These are phyloP conservation scores for Lagria hirta DNA, from an alignment of 2,888 invertebrate species.

Conservation along the genomic window DNA sequence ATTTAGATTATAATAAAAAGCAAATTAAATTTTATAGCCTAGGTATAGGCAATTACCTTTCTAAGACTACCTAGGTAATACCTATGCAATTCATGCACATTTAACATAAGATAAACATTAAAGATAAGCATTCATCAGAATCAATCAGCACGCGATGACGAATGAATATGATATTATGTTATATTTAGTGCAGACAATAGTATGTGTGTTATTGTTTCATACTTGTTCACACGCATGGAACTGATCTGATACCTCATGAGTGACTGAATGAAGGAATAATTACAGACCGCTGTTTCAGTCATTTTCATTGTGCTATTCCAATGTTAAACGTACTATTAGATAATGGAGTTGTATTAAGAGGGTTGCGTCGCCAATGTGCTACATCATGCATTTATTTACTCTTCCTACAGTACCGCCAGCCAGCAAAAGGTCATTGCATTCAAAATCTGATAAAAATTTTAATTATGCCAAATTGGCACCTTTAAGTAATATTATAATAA, in stretches of 20 bases:
- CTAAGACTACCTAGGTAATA: too few species aligned
- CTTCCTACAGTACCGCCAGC: constrained; percentile 11
- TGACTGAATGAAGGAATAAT: constrained; percentile 52
- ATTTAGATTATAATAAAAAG: too few species aligned
- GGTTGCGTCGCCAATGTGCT: constrained; percentile 38
- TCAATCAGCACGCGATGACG: constrained; percentile 14
- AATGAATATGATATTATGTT: constrained; percentile 19
- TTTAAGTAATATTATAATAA: too few species aligned
- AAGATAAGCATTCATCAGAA: too few species aligned
- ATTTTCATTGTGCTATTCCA: constrained; percentile 45
- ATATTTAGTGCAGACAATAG: constrained; percentile 19
- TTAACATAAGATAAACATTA: too few species aligned
- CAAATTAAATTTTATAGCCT: too few species aligned
- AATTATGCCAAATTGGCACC: too few species aligned
- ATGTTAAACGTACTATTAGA: constrained; percentile 42
- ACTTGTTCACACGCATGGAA: constrained; percentile 29
- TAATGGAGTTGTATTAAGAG: constrained; percentile 39
- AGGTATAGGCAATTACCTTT: too few species aligned
- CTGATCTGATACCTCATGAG: constrained; percentile 42
- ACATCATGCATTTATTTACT: constrained; percentile 35
- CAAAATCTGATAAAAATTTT: too few species aligned
- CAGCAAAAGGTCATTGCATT: too few species aligned
- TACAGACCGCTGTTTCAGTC: constrained; percentile 50
- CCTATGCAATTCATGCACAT: too few species aligned
- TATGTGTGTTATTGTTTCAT: constrained; percentile 24